Percentiles rank a stretch among this genome's conserved stretches.
Evolutionary conservation across 2,113 vertebrate species (phyloP).

Genomic region (Gulo gulo): DNA sequence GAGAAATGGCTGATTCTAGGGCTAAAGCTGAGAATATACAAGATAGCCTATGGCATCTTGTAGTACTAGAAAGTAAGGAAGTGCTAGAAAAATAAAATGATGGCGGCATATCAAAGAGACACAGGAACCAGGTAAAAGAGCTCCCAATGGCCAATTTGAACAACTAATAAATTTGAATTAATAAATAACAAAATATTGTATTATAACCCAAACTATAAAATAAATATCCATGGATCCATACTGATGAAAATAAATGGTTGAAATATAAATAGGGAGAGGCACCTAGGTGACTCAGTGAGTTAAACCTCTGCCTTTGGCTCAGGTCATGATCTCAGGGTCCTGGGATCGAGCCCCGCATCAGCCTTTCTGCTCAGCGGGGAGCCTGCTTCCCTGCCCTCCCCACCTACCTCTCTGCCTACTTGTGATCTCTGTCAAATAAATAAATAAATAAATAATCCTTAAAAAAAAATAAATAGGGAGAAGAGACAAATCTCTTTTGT

Average conservation of each 20-base stretch:
- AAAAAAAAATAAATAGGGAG: not conserved
- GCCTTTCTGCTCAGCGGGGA: too few species aligned
- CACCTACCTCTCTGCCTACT: too few species aligned
- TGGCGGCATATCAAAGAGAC: not conserved
- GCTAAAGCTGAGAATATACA: not conserved
- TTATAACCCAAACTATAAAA: not conserved
- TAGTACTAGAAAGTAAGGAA: not conserved
- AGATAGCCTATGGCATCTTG: not conserved
- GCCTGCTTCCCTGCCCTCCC: too few species aligned
- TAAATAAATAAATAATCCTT: too few species aligned
- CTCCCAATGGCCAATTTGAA: not conserved
- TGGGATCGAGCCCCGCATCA: too few species aligned
- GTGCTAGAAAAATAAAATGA: not conserved
- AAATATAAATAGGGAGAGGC: not conserved
- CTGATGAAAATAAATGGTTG: not conserved
- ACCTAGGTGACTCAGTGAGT: too few species aligned
- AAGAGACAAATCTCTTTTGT: not conserved
- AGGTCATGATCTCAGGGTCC: too few species aligned
- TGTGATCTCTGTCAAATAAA: too few species aligned
- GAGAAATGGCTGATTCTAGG: not conserved
- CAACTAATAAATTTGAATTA: conserved; percentile 14
- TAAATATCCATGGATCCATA: not conserved
- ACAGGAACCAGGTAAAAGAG: not conserved
- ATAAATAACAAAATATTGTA: conserved; percentile 16
- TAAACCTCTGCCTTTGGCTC: too few species aligned